Evolutionary conservation across 2,113 vertebrate genomes (phyloP), one percentile per base, ranked within the genome.

Genomic region (Tragulus kanchil): DNA sequence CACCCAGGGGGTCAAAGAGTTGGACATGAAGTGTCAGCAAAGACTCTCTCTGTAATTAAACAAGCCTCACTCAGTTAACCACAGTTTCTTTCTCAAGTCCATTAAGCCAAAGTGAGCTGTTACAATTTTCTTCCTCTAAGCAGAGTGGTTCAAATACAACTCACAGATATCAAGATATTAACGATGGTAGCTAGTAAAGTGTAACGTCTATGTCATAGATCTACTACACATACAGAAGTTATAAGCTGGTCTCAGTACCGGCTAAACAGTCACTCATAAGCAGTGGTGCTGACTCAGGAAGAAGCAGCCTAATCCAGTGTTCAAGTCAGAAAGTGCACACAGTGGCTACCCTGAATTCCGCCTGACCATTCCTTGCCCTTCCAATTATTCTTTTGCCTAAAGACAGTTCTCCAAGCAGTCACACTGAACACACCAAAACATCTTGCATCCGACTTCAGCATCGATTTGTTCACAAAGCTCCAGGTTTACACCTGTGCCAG

Each of bases 41-140:
- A 73, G 21, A 15, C 19, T 89, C 81, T 95, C 75, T 79, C 56
- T 56, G 5, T n/a, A 48, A 82, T 25, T 78, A 86, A 95, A 36
- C 19, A 85, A 85, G 83, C 26, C 52, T 56, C 50, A 52, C 36
- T 50, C 21, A 48, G 56, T 59, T 62, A 64, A 45, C 17, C 25
- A 52, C 25, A 52, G 52, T 87, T 86, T 90, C 77, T 89, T 67
- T 83, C 64, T 93, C n/a, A 73, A 84, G 28, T 79, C 56, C 69
- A 71, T 67, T 71, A 84, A 54, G 19, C n/a, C 28, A 64, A 87
- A 26, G 16, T 36, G 65, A 92, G 36, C 65, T 64, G 13, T 58
- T 71, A 15, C 15, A 58, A 14, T 54, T 85, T 71, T 65, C 42
- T 71, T 73, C 28, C 54, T 83, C 21, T 26, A 31, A 79, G 36